Percentiles rank a stretch among this genome's conserved stretches.
These are phyloP conservation scores for Harpegnathos saltator DNA, from an alignment of 1,140 invertebrate species.

Conservation along the genomic window DNA sequence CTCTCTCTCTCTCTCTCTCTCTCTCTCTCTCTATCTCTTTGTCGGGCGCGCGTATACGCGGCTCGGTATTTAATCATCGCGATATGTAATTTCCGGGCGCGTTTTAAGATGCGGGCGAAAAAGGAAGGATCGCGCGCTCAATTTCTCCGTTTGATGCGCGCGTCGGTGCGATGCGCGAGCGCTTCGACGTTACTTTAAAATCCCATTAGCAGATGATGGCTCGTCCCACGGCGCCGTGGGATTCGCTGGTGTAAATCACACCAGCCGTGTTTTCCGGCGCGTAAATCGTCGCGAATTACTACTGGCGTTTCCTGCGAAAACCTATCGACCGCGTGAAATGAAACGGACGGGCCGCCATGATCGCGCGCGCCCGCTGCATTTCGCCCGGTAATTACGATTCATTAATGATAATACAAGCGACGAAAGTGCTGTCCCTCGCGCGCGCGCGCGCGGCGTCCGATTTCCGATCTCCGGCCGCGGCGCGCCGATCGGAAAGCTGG, in stretches of 20 bases:
- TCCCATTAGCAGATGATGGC: conserved; percentile 32
- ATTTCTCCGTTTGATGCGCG: too few relatives aligned
- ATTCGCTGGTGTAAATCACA: conserved; percentile 27
- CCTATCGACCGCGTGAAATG: conserved; percentile 29
- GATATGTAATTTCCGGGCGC: too few relatives aligned
- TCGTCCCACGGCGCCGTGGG: conserved; percentile 17
- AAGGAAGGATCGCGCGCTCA: too few relatives aligned
- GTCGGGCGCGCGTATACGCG: too few relatives aligned
- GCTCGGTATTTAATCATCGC: too few relatives aligned
- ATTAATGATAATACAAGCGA: conserved; percentile 57
- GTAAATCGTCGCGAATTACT: conserved; percentile 49
- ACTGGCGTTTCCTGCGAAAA: conserved; percentile 47
- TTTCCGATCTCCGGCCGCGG: too few relatives aligned
- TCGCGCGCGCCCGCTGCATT: conserved; percentile 37
- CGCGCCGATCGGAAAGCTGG: too few relatives aligned
- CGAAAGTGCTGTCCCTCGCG: conserved; percentile 32
- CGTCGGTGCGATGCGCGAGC: too few relatives aligned
- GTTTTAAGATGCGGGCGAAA: too few relatives aligned
- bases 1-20: too few relatives aligned
- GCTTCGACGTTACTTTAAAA: conserved; percentile 23
- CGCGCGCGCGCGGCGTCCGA: too few relatives aligned
- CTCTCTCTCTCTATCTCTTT: too few relatives aligned
- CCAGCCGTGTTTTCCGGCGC: conserved; percentile 27
- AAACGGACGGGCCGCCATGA: conserved; percentile 44
- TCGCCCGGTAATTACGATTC: conserved; percentile 54